Evolutionary conservation across 2,113 vertebrate species (phyloP).

Genomic region (Phoenicopterus ruber): DNA sequence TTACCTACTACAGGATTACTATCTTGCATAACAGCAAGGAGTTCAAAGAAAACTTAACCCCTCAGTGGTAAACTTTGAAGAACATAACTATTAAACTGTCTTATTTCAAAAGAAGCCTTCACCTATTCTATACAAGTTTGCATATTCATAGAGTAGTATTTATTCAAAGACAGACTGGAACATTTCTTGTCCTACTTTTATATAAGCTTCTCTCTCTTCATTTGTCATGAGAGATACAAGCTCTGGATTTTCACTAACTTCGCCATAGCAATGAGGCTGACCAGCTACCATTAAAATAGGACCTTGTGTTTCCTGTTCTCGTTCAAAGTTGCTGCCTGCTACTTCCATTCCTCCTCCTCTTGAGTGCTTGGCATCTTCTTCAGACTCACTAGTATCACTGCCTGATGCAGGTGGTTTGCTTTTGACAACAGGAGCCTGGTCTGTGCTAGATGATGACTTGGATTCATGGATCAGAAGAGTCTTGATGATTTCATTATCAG

Average conservation of each 20-base stretch:
- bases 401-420: not conserved
- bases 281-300: slow-evolving; percentile 62
- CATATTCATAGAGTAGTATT: not conserved
- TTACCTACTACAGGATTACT: not conserved
- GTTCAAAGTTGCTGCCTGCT: not conserved
- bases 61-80: not conserved
- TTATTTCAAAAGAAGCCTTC: not conserved
- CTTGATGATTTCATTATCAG: slow-evolving; percentile 52
- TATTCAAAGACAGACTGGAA: slow-evolving; percentile 68
- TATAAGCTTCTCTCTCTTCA: slow-evolving; percentile 55
- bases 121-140: not conserved
- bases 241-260: slow-evolving; percentile 62
- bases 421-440: not conserved
- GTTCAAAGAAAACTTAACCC: not conserved
- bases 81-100: not conserved
- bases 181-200: slow-evolving; percentile 61
- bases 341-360: not conserved
- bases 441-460: not conserved
- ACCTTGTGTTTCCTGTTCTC: slow-evolving; percentile 16
- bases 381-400: slow-evolving; percentile 6
- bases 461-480: slow-evolving; percentile 64
- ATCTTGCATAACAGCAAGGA: not conserved
- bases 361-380: not conserved
- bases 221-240: slow-evolving; percentile 68
- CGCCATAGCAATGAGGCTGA: not conserved